Base-by-base conservation (phyloP, 2,113 vertebrate species). In the Apeltes quadracus region DNA sequence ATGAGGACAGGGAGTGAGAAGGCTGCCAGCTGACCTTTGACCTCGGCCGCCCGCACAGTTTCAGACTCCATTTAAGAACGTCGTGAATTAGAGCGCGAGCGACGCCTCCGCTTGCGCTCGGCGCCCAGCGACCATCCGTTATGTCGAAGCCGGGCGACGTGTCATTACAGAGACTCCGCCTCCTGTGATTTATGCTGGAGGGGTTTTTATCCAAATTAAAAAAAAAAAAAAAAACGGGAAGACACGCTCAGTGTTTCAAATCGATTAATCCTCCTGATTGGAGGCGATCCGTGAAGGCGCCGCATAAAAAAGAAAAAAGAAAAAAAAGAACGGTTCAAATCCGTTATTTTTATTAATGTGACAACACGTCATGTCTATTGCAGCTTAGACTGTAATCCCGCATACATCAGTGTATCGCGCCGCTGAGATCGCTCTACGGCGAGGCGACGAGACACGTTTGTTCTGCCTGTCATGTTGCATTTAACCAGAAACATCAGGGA, bases 171-270 rank as follows among this genome's bases (percentile, higher is more conserved):
- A 25, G 58, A 43, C 48, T 44, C 58, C 53, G 5, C 59, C 53
- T 70, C 23, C 46, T 51, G 22, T 70, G 66, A 75, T 75, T 75
- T 66, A 81, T 75, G 67, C n/a, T 9, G 2, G 5, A 25, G 11
- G 46, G 64, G 54, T 58, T 75, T 71, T 81, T 75, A 75, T 32
- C 11, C 15, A 57, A 71, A 81, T 75, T 81, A 75, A 81, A 75
- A 75, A 36, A 0, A 29, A 29, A 29, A 29, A 29, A 75, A 81
- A 75, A 75, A 44, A 0, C 11, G 50, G 73, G 51, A 64, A 22
- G 22, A 68, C 22, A 18, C 5, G 0, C 50, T 23, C 6, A 10
- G 46, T 23, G 38, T 44, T 61, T 12, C n/a, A 5, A 18, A 18
- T n/a, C 3, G 2, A 41, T 61, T 1, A 41, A 41, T 54, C 41